A percentile compares a stretch with the other conserved stretches of the same genome.
These are phyloP conservation scores for Microctenopoma steveboyesi DNA, from an alignment of 2,797 vertebrate species.

Conservation along the genomic window DNA sequence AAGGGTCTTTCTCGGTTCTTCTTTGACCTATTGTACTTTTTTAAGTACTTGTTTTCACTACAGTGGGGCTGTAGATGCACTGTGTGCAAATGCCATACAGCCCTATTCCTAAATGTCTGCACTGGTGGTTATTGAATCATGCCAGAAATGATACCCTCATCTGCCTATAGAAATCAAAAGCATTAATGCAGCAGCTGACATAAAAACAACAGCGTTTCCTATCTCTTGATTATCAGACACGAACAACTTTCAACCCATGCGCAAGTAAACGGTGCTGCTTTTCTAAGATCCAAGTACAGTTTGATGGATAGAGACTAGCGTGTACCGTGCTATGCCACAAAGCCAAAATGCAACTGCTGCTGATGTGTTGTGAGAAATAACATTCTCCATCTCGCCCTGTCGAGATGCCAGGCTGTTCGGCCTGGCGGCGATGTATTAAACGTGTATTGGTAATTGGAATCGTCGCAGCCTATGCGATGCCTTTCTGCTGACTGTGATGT, in stretches of 20 bases:
- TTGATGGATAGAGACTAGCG: constrained; percentile 75
- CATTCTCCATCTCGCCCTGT: constrained; percentile 78
- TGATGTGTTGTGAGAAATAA: constrained; percentile 78
- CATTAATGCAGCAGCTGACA: constrained; percentile 13
- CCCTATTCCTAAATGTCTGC: too few relatives aligned
- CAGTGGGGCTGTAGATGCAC: background rate
- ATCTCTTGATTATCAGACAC: constrained; percentile 39
- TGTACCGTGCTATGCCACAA: constrained; percentile 53
- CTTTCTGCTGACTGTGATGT: constrained; percentile 81
- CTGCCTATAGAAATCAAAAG: constrained; percentile 20
- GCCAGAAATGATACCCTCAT: constrained; percentile 4
- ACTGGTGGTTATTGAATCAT: background rate
- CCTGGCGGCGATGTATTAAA: constrained; percentile 80
- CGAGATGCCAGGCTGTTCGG: constrained; percentile 72
- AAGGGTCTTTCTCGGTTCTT: too few relatives aligned
- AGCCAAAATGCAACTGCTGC: constrained; percentile 77
- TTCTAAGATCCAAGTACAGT: constrained; percentile 59
- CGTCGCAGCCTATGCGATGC: constrained; percentile 61
- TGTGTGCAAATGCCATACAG: background rate
- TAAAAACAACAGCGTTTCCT: constrained; percentile 16
- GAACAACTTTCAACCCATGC: constrained; percentile 43
- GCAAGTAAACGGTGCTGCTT: constrained; percentile 40
- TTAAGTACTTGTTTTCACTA: background rate
- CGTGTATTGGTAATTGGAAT: constrained; percentile 85
- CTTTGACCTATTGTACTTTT: background rate